Evolutionary conservation across 1,140 invertebrate genomes (phyloP), one percentile per base, ranked within the genome.

Genomic region (Drosophila kohkoa): DNA sequence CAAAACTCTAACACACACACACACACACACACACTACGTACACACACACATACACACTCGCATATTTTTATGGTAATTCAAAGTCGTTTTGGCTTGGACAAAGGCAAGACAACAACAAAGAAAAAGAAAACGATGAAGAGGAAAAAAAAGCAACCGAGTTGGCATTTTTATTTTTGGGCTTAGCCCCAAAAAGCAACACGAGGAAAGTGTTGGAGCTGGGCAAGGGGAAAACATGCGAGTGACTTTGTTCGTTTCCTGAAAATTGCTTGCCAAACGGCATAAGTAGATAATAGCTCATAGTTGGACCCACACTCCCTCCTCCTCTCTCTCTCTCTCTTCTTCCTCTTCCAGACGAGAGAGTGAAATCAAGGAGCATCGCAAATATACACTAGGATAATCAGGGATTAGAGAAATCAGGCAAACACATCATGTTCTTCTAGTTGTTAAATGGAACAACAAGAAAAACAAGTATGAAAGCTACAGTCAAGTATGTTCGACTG

Each of bases 1-100:
- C 48, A 73, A 80, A 68, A 76, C 62, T 58, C 54, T 58, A 25
- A 60, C 48, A 38, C 35, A 65, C 62, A 59, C 46, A 46, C 49
- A 45, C 57, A 35, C 55, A 58, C 45, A 43, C 45, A 30, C 46
- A 13, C 1, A n/a, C n/a, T n/a, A 49, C 28, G 51, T 7, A 41
- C 4, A 45, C 25, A 62, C 15, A 45, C 32, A 28, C 45, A 58
- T 28, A 49, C 45, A 16, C 46, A 13, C 1, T 30, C 11, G 32
- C 51, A 79, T 75, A 66, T 63, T 75, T 79, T 79, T 79, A 79
- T 79, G 76, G 62, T 79, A 79, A 79, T 79, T 79, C 76, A 63
- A 71, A 76, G 66, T 70, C 76, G 60, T 71, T 75, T 70, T 75
- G 35, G 30, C 64, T 16, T 48, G 57, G 46, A 77, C 70, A 77